These are phyloP conservation scores for Radopholus similis DNA, from an alignment of 1,140 invertebrate species.

Conservation along the genomic window DNA sequence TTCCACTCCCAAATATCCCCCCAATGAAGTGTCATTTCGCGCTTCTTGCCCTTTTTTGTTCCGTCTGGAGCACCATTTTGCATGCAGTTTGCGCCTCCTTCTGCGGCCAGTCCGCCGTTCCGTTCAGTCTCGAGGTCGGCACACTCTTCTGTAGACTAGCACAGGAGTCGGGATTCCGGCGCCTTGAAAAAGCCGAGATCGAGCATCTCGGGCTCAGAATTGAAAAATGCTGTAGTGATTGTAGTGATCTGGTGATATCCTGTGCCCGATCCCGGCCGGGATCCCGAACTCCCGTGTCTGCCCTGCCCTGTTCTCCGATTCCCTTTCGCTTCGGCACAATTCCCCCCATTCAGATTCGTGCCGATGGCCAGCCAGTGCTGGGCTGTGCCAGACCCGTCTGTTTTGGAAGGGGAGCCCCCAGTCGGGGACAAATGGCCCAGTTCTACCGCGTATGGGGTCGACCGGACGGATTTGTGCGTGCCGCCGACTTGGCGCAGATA, in stretches of 20 bases:
- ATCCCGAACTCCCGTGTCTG: too few relatives aligned
- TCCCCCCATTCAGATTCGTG: too few relatives aligned
- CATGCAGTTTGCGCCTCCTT: too few relatives aligned
- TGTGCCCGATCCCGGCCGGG: too few relatives aligned
- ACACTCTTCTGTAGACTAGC: constrained; percentile 2
- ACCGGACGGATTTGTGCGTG: constrained; percentile 29
- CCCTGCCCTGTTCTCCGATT: too few relatives aligned
- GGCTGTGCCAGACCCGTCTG: constrained; percentile 54
- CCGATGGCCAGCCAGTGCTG: constrained; percentile 52
- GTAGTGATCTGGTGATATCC: neutral
- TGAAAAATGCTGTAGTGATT: neutral
- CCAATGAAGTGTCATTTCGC: too few relatives aligned
- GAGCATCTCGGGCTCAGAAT: neutral
- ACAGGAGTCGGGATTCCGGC: constrained; percentile 1
- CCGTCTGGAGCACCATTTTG: too few relatives aligned
- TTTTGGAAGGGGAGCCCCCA: constrained; percentile 49
- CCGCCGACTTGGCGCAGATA: too few relatives aligned
- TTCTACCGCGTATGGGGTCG: constrained; percentile 41
- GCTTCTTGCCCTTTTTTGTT: too few relatives aligned
- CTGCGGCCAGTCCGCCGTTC: constrained; percentile 49
- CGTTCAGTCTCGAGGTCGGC: constrained; percentile 52
- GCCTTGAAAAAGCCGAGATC: neutral
- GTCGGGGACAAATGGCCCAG: too few relatives aligned
- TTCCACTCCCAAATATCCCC: too few relatives aligned
- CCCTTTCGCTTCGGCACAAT: too few relatives aligned